A percentile compares a stretch with the other conserved stretches of the same genome.
Evolutionary conservation across 2,888 invertebrate genomes (phyloP).

Genomic region (Dasysyrphus tricinctus): DNA sequence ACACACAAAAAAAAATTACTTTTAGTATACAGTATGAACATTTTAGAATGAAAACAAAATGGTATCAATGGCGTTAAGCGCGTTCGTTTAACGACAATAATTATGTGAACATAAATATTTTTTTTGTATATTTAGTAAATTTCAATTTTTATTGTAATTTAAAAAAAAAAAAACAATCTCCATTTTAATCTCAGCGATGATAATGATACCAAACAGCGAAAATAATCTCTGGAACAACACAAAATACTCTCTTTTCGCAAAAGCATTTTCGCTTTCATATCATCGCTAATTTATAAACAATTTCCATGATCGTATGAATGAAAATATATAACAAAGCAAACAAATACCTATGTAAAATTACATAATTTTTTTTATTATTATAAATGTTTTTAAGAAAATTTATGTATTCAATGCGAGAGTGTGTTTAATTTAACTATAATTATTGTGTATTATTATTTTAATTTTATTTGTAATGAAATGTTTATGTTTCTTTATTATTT

Average conservation of each 20-base stretch:
- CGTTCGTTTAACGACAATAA: constrained; percentile 42
- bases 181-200: constrained; percentile 17
- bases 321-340: constrained; percentile 24
- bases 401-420: constrained; percentile 53
- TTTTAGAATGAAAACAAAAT: neutral
- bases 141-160: constrained; percentile 34
- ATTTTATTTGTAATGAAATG: constrained; percentile 37
- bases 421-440: constrained; percentile 43
- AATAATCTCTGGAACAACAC: constrained; percentile 25
- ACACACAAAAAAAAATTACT: neutral
- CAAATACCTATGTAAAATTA: constrained; percentile 23
- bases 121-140: constrained; percentile 46
- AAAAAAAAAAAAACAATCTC: constrained; percentile 6
- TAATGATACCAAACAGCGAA: constrained; percentile 17
- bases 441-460: constrained; percentile 34
- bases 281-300: constrained; percentile 32
- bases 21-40: constrained; percentile 33
- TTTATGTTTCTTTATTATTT: constrained; percentile 9
- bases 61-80: constrained; percentile 44
- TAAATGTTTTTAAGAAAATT: constrained; percentile 15
- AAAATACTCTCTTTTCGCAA: constrained; percentile 40
- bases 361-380: constrained; percentile 28
- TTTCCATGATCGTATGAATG: constrained; percentile 67
- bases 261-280: constrained; percentile 34
- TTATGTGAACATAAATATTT: constrained; percentile 34